A percentile compares a stretch with the other conserved stretches of the same genome.
These are phyloP conservation scores for Gisinianus flammeolus DNA, from an alignment of 2,888 invertebrate species.

Conservation along the genomic window DNA sequence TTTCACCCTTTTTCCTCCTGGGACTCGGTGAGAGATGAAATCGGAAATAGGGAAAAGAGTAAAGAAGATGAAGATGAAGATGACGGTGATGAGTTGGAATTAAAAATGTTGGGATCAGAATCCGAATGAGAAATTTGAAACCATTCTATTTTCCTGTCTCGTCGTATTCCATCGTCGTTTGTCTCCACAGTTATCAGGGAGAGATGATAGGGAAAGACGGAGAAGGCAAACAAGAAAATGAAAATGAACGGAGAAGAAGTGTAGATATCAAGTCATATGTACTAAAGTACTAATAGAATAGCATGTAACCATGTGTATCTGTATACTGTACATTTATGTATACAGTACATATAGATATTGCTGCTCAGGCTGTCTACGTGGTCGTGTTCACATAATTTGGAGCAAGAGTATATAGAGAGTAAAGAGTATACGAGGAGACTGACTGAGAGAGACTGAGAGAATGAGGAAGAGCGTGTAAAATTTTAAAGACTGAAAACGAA, in stretches of 20 bases:
- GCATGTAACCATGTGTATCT: too few species aligned
- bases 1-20: not conserved
- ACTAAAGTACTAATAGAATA: too few species aligned
- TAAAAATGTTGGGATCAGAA: not conserved
- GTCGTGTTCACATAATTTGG: constrained; percentile 7
- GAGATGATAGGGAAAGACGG: not conserved
- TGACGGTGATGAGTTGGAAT: not conserved
- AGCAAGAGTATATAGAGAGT: not conserved
- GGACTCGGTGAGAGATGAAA: not conserved
- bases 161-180: not conserved
- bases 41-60: too few species aligned
- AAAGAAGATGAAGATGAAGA: too few species aligned
- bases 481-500: constrained; percentile 33
- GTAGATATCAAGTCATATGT: too few species aligned
- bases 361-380: constrained; percentile 1
- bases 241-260: too few species aligned
- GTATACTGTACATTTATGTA: too few species aligned
- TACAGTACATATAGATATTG: too few species aligned
- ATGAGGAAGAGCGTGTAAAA: constrained; percentile 39
- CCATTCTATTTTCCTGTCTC: not conserved
- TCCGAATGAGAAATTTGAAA: not conserved
- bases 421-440: not conserved
- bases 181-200: not conserved
- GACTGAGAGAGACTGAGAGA: not conserved
- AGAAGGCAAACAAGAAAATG: too few species aligned